Evolutionary conservation across 2,113 vertebrate species (phyloP).

Genomic region (Isichthys henryi): DNA sequence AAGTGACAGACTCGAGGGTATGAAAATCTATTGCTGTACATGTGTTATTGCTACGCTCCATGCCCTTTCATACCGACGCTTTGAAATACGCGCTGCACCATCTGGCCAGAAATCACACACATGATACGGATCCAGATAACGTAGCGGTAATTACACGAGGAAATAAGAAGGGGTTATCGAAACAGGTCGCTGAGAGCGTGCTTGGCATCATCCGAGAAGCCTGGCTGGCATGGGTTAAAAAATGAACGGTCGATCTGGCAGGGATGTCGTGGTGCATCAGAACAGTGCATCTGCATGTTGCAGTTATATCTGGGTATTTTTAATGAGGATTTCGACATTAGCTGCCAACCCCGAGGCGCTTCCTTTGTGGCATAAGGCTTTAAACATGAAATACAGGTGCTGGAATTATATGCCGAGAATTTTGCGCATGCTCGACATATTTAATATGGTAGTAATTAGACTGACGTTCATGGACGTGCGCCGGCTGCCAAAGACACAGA

Average conservation of each 20-base stretch:
- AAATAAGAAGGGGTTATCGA: neutral
- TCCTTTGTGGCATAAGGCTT: constrained; percentile 19
- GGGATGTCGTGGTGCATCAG: neutral
- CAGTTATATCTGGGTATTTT: constrained; percentile 4
- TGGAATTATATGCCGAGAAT: neutral
- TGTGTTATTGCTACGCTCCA: constrained; percentile 29
- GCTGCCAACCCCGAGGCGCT: constrained; percentile 6
- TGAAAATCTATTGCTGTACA: constrained; percentile 29
- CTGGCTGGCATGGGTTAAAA: neutral
- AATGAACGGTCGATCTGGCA: neutral
- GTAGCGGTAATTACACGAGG: neutral
- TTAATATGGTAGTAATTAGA: constrained; percentile 23
- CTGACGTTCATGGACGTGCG: neutral
- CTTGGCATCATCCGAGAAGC: neutral
- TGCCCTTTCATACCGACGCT: constrained; percentile 31
- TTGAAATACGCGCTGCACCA: constrained; percentile 33
- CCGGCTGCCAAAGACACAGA: constrained; percentile 7
- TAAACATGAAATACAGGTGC: constrained; percentile 19
- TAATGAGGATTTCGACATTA: constrained; percentile 20
- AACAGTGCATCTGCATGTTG: neutral
- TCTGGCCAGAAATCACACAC: neutral
- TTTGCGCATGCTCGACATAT: constrained; percentile 15
- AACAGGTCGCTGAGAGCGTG: neutral
- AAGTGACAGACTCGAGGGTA: constrained; percentile 21
- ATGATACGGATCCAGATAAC: neutral